Evolutionary conservation across 2,797 vertebrate genomes (phyloP).

Genomic region (Vipera latastei): DNA sequence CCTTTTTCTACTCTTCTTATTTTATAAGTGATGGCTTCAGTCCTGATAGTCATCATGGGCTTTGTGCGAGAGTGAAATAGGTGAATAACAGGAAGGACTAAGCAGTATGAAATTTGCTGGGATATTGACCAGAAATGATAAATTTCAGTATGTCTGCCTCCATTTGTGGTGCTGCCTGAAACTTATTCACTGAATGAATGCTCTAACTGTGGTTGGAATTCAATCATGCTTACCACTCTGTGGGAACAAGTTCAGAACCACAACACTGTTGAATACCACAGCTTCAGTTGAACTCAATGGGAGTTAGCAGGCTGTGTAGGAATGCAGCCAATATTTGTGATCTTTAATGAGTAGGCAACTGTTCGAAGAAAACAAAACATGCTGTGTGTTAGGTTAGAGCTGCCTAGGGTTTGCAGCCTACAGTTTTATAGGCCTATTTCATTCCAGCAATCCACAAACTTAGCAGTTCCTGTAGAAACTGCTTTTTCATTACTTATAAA

Average conservation of each 20-base stretch:
- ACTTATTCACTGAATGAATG: background rate
- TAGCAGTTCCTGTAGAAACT: conserved; percentile 63
- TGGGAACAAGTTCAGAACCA: background rate
- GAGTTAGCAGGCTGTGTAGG: background rate
- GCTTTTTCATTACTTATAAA: conserved; percentile 1
- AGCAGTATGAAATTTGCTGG: background rate
- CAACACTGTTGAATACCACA: background rate
- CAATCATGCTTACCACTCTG: background rate
- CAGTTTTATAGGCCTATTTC: conserved; percentile 57
- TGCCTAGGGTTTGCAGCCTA: conserved; percentile 53
- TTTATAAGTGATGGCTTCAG: background rate
- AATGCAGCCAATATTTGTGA: conserved; percentile 30
- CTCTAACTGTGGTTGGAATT: background rate
- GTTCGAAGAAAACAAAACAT: conserved; percentile 8
- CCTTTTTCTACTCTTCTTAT: background rate
- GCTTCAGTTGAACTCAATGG: background rate
- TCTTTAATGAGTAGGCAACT: conserved; percentile 35
- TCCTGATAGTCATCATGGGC: background rate
- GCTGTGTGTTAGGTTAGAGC: conserved; percentile 42
- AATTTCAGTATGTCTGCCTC: background rate
- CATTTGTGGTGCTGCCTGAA: background rate
- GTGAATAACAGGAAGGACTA: background rate
- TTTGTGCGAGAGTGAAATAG: background rate
- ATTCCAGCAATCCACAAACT: conserved; percentile 62
- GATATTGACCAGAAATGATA: background rate